Conservation (phyloP, 2,888 invertebrate species). For the Allygus modestus region DNA sequence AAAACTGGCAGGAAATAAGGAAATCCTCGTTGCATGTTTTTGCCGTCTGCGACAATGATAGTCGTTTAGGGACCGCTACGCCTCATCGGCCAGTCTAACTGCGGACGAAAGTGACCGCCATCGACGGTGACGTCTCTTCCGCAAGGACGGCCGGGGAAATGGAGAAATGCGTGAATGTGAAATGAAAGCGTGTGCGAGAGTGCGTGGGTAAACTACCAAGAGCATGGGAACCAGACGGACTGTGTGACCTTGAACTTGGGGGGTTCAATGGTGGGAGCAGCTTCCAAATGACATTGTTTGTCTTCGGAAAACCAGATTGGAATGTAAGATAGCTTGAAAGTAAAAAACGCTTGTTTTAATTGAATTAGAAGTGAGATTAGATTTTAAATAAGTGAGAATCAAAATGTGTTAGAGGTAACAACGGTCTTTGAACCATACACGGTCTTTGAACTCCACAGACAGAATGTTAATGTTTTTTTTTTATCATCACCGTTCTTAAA, state of each 20-base stretch:
- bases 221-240: conserved; percentile 11
- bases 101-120: conserved; percentile 3
- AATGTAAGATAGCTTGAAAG: background rate
- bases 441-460: too few relatives aligned
- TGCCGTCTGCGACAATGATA: conserved; percentile 5
- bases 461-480: too few relatives aligned
- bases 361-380: background rate
- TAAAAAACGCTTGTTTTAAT: background rate
- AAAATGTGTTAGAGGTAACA: too few relatives aligned
- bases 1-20: background rate
- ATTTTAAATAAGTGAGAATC: too few relatives aligned
- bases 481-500: too few relatives aligned
- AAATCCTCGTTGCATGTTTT: conserved; percentile 3
- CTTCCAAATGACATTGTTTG: background rate
- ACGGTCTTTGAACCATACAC: too few relatives aligned
- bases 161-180: conserved; percentile 15
- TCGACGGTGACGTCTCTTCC: background rate
- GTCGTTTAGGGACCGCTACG: conserved; percentile 11
- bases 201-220: background rate
- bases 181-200: conserved; percentile 10
- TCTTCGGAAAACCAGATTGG: background rate
- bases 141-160: conserved; percentile 16
- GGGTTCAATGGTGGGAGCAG: background rate
- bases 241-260: conserved; percentile 22
- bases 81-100: conserved; percentile 1